Evolutionary conservation across 2,113 vertebrate species (phyloP), one percentile per base, ranked within the genome.

Genomic region (Phoxinus phoxinus): DNA sequence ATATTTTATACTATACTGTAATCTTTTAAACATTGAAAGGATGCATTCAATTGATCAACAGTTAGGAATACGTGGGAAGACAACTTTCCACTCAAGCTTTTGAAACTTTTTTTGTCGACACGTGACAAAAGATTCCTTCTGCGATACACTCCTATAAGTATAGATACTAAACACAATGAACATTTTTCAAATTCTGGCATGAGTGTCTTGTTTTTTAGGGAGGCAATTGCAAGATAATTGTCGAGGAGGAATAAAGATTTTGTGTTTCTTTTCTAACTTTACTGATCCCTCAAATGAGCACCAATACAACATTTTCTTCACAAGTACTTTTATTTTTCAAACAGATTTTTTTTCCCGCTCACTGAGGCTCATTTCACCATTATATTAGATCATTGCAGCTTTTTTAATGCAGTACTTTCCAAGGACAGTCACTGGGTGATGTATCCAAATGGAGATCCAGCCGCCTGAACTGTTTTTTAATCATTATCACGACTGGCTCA

Each of bases 391-490:
- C 21, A 84, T 75, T 27, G 75, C 27, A 10, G 59, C 41, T 74
- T 67, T 58, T 75, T 75, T 23, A 44, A 37, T 44, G 73, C 41
- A 48, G 2, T 35, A 74, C 51, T 84, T 86, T 88, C 58, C 69
- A 86, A 75, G 58, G 69, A 86, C 75, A 80, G 35, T 84, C 13
- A 51, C 48, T 53, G 27, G 6, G 69, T 74, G 41, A 53, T 81
- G 71, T 81, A 48, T 81, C 69, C 76, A 84, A 81, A 86, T 69
- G 67, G 46, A 84, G 77, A 76, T 86, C 67, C 59, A 83, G 17
- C 44, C 27, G 53, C 59, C 69, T 56, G 48, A 81, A 88, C 76
- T 65, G 78, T 61, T 86, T 84, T 84, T 84, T 81, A 83, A 88
- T 86, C 67, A 81, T 86, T 59, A 88, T 71, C 81, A 63, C 15